Evolutionary conservation across 2,113 vertebrate genomes (phyloP), one percentile per base, ranked within the genome.

Genomic region (Mirza zaza): DNA sequence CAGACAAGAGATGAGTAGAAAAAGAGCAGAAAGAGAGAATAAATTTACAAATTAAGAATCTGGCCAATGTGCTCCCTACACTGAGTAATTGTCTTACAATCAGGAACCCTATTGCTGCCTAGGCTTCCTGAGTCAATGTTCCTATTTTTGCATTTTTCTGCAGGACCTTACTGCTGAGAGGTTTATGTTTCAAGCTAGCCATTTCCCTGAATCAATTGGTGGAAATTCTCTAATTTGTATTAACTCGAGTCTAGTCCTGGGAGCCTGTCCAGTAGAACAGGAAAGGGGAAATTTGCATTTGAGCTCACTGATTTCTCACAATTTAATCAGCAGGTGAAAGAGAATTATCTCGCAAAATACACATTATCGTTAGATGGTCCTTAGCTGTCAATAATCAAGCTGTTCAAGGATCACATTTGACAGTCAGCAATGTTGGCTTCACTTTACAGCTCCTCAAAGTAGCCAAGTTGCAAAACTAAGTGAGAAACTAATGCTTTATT

Each of bases 141-240:
- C 81, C 61, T 81, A 84, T 45, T 97, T 96, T 86, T 96, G 84
- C 39, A 36, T 94, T 96, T 91, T 98, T 97, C 96, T 96, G 83
- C 42, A 94, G 61, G 39, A 73, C 45, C 45, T 94, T 59, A n/a
- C 20, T 80, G 67, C 61, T 71, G 27, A 96, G 71, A 68, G 79
- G 91, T 94, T 96, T 84, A 91, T 75, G 70, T 86, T 90, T 87
- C 91, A 97, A 98, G 89, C 86, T 96, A 86, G 92, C 67, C 92
- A 71, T 95, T 97, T 88, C 80, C 87, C 94, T 90, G 90, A 97
- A 97, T 85, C 95, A 97, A 95, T 39, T 92, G 73, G 48, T 87
- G 61, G 90, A 90, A 96, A 92, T 92, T 92, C 59, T 81, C 87
- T 94, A 87, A 97, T 63, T 94, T 91, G 83, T 80, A 86, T 86